Conservation (phyloP, 2,113 vertebrate species). For the Saguinus midas region DNA sequence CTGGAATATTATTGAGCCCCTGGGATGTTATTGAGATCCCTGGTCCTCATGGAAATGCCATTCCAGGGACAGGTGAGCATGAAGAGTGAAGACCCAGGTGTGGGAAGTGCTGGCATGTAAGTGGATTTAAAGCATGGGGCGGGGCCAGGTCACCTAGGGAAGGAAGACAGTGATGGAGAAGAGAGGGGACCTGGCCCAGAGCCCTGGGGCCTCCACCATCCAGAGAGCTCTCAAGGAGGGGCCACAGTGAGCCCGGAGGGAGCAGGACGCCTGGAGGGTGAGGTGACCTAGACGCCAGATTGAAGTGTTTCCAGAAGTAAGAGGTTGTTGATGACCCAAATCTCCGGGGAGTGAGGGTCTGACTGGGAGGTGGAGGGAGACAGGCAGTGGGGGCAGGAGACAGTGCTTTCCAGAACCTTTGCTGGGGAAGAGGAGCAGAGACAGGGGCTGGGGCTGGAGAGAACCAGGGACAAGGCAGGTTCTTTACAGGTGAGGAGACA, state of each 20-base stretch:
- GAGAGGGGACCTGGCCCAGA: background rate
- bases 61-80: background rate
- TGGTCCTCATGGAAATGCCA: background rate
- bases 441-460: background rate
- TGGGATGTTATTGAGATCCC: background rate
- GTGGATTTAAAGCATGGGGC: background rate
- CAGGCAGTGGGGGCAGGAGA: background rate
- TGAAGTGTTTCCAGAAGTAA: background rate
- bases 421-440: background rate
- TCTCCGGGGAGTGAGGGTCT: background rate
- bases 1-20: background rate
- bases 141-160: background rate
- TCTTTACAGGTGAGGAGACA: background rate
- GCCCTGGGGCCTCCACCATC: background rate
- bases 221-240: background rate
- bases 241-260: background rate
- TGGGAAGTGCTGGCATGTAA: background rate
- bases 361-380: background rate
- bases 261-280: background rate
- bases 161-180: too few relatives aligned
- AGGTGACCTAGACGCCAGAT: background rate
- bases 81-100: background rate
- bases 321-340: background rate
- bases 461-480: background rate
- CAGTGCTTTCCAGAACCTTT: background rate